phyloP scores from a whole-genome alignment of 2,113 vertebrate genomes.

The Melanerpes formicivorus region DNA sequence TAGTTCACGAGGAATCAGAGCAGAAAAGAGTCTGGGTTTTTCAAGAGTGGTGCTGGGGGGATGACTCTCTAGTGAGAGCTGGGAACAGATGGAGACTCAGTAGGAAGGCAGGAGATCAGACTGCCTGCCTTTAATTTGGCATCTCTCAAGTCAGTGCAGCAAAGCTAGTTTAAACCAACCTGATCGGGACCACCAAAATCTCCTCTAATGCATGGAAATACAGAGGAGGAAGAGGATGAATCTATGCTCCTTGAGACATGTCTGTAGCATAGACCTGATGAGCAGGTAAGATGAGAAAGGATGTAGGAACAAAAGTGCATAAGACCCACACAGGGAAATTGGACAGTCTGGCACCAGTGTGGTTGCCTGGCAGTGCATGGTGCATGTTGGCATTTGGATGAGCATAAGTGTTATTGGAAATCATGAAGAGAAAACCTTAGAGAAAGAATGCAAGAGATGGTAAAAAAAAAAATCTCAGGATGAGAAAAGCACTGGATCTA shows the following conservation, averaged over 20 bases:
- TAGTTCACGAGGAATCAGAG: conserved; percentile 21
- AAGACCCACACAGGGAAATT: rapidly evolving
- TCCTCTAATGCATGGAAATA: not conserved
- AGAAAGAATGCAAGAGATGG: not conserved
- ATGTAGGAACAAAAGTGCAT: not conserved
- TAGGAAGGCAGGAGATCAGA: conserved; percentile 43
- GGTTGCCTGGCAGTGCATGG: not conserved
- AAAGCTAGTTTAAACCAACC: not conserved
- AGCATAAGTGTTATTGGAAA: rapidly evolving
- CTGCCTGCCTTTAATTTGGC: conserved; percentile 37
- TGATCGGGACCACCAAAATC: not conserved
- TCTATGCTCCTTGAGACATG: not conserved
- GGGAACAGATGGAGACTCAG: conserved; percentile 25
- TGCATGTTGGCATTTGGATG: not conserved
- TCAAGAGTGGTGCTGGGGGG: not conserved
- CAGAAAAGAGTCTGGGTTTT: conserved; percentile 20
- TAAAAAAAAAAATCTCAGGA: not conserved
- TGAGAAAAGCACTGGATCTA: not conserved
- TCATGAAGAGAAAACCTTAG: not conserved
- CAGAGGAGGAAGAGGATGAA: not conserved
- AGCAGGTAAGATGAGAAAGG: rapidly evolving
- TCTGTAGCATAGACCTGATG: not conserved
- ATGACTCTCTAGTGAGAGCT: not conserved
- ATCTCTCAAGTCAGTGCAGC: conserved; percentile 1
- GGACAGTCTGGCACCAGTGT: not conserved